Base-by-base conservation (phyloP, 2,888 invertebrate genomes). In the Idaea aversata region DNA sequence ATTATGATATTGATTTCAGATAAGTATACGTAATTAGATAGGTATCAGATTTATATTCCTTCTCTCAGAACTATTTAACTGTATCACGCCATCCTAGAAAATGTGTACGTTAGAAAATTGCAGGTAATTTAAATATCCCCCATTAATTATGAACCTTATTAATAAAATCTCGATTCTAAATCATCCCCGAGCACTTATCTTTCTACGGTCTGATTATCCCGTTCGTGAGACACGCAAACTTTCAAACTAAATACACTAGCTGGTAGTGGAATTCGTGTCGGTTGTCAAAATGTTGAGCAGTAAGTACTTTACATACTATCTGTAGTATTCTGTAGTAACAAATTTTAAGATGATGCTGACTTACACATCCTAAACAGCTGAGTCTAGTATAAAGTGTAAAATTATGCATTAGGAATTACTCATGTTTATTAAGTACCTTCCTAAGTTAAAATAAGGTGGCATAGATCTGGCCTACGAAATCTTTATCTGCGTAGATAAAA, bases 161-260 rank as follows among this genome's bases (percentile, higher is more conserved):
- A 47, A 47, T 47, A 47, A 6, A 47, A 16, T 59, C 59, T 59
- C 59, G 59, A 25, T 59, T 59, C 34, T 59, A 59, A 47, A 59
- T 59, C 59, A 47, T 59, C 58, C 58, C 58, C 58, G 5, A 16
- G 59, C 59, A 59, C 59, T 59, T 59, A 59, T 59, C 59, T 67
- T 65, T 62, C 35, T 63, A 67, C 67, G 73, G 69, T 70, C 72
- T 67, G 62, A 67, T 70, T 66, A 16, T 61, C 57, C 64, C 63
- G 47, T 65, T 63, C 73, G 72, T 72, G 73, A 65, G 34, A 57
- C 73, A 73, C 72, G 73, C 73, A 61, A 64, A 67, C 69, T 69
- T 70, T 72, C 69, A 59, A 59, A 59, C 58, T 59, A 59, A 59
- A 15, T 59, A 59, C 16, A 47, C 10, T 47, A 47, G 47, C 47